Evolutionary conservation across 2,113 vertebrate genomes (phyloP), one percentile per base, ranked within the genome.

Genomic region (Poeciliopsis prolifica): DNA sequence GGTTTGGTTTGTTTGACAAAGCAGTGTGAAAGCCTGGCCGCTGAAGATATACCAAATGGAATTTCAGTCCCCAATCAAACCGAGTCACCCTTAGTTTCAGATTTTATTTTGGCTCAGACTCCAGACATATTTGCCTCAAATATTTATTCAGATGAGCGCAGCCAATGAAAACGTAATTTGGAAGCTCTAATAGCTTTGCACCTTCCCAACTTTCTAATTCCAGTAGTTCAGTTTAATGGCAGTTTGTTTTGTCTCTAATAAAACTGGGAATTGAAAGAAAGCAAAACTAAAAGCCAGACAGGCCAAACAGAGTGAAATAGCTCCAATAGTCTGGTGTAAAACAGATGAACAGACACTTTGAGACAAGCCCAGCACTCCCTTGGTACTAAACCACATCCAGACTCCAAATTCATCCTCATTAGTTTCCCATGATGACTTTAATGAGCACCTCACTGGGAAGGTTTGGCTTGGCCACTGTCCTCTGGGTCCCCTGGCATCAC

Each of bases 381-480:
- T n/a, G 80, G 42, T 72, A 65, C 75, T 72, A 65, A 85, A 81
- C 65, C 63, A 72, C 72, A 74, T 80, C 69, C 72, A 15, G 73
- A 65, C 83, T 88, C 83, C 88, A 88, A 77, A 89, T 89, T 61
- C 74, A 86, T 90, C 85, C 87, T 91, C 87, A 87, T 91, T 90
- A 88, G 87, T 87, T 89, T 90, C 87, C 67, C 85, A 81, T 87
- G 85, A 90, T 88, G 86, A 86, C 88, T 88, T 88, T 86, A 91
- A 88, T 79, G 88, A 90, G 76, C 75, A 79, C 70, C 79, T 87
- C 54, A 35, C 80, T 81, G 79, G 73, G 77, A 79, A 71, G 73
- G 81, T 81, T 84, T 76, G 77, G 85, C 80, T 85, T 70, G 72
- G 82, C 79, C 44, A 29, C 86, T 17, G 79, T 82, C 84, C 88